Conservation (phyloP, 2,797 vertebrate genomes). For the Xerus rutilus region DNA sequence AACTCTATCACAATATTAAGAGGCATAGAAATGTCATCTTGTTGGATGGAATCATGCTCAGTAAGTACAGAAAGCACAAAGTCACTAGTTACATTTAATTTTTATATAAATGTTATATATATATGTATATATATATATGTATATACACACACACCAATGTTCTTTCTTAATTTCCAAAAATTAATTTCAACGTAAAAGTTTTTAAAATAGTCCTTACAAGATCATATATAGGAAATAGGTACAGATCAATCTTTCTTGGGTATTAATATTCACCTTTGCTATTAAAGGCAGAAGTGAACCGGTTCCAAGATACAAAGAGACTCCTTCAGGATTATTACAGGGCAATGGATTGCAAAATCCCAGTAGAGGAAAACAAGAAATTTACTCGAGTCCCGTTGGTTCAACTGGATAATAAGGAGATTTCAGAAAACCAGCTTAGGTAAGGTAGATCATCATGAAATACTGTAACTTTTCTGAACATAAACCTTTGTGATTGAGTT, state of each 20-base stretch:
- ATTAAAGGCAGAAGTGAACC: conserved; percentile 93
- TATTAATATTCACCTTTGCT: conserved; percentile 57
- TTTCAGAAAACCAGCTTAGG: conserved; percentile 74
- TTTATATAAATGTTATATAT: conserved; percentile 15
- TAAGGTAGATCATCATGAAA: conserved; percentile 25
- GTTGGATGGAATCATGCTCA: not conserved
- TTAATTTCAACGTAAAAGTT: conserved; percentile 45
- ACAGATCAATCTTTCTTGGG: not conserved
- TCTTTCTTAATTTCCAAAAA: conserved; percentile 56
- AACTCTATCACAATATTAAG: not conserved
- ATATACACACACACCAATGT: not conserved
- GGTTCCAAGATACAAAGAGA: conserved; percentile 92
- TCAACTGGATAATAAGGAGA: conserved; percentile 80
- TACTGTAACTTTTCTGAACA: not conserved
- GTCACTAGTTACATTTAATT: conserved; percentile 8
- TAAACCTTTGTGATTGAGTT: not conserved
- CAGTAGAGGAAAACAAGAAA: conserved; percentile 79
- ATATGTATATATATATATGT: not conserved
- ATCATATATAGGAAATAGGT: not conserved
- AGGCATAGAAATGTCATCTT: not conserved
- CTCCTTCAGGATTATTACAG: conserved; percentile 94
- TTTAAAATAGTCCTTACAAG: conserved; percentile 18
- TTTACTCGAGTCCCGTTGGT: conserved; percentile 89
- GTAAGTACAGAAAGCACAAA: not conserved
- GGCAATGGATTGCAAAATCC: conserved; percentile 89